Evolutionary conservation across 2,113 vertebrate genomes (phyloP), one percentile per base, ranked within the genome.

Genomic region (Enhydra lutris): DNA sequence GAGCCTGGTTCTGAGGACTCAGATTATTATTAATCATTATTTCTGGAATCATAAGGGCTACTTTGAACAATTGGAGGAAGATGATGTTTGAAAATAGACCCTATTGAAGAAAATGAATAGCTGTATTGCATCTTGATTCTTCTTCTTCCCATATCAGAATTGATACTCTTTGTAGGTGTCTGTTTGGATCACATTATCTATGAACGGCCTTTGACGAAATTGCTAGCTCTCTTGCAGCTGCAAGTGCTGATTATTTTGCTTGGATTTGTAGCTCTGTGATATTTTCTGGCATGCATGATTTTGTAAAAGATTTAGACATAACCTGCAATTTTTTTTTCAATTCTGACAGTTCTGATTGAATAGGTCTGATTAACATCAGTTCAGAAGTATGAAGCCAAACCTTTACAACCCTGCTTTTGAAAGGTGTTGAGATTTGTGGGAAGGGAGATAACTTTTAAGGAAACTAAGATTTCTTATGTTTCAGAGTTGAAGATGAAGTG

Each of bases 211-310:
- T 95, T 94, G 34, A 95, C 61, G 65, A 84, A 39, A 36, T 42
- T 90, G 55, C 42, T 50, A 91, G 34, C 42, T 78, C 4, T 91
- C 59, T 61, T 92, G 57, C 20, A 93, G 88, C 91, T 97, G 69
- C 76, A 71, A 74, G 52, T 63, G 23, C 84, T 83, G 76, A 9
- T 69, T 90, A 55, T 91, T 94, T 97, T 97, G 71, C 92, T 95
- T 97, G 83, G 79, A 76, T 95, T 15, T 80, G 42, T 67, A 83
- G 79, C 36, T 90, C 39, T 97, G 92, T 94, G 80, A 79, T 96
- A 79, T 88, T 92, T 87, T 80, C 79, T 93, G 80, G 93, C 55
- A 73, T 84, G n/a, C 17, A n/a, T 21, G 55, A 69, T 39, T 69
- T 92, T 97, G 61, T 94, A 57, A 85, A 82, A 91, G 80, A 84